phyloP scores from a whole-genome alignment of 2,888 invertebrate genomes.

The Macrosiphum euphorbiae region DNA sequence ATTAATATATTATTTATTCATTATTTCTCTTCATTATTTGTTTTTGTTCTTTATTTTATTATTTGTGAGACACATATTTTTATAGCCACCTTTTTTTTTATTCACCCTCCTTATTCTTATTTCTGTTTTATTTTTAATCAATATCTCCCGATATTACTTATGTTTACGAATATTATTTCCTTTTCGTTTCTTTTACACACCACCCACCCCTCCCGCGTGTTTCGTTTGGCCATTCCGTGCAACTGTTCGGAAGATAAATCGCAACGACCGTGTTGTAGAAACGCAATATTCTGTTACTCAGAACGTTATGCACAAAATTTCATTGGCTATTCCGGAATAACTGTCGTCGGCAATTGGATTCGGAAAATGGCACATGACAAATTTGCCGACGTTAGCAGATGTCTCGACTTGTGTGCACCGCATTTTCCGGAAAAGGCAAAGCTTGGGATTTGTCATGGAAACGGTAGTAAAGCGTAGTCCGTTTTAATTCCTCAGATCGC shows the following conservation, averaged over 20 bases:
- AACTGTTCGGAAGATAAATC: slow-evolving; percentile 64
- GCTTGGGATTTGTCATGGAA: slow-evolving; percentile 10
- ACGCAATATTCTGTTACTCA: slow-evolving; percentile 56
- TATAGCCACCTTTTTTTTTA: slow-evolving; percentile 31
- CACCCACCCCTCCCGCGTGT: not conserved
- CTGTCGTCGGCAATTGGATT: slow-evolving; percentile 52
- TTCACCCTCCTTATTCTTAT: not conserved
- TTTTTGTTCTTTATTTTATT: not conserved
- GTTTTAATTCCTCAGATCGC: slow-evolving; percentile 7
- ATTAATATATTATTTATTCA: slow-evolving; percentile 27
- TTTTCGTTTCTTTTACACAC: not conserved
- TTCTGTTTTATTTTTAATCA: slow-evolving; percentile 59
- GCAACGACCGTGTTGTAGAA: slow-evolving; percentile 53
- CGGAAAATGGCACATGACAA: slow-evolving; percentile 34
- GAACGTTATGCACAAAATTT: slow-evolving; percentile 56
- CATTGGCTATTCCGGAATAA: slow-evolving; percentile 60
- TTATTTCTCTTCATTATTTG: slow-evolving; percentile 29
- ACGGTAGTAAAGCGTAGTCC: not conserved
- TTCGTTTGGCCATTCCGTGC: slow-evolving; percentile 57
- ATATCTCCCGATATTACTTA: slow-evolving; percentile 56
- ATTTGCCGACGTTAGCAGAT: slow-evolving; percentile 54
- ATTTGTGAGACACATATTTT: slow-evolving; percentile 30
- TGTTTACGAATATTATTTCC: slow-evolving; percentile 63
- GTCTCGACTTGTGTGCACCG: slow-evolving; percentile 15
- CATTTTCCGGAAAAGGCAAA: not conserved